A percentile compares a stretch with the other conserved stretches of the same genome.
Evolutionary conservation across 1,140 invertebrate species (phyloP).

Genomic region (Neodiprion lecontei): DNA sequence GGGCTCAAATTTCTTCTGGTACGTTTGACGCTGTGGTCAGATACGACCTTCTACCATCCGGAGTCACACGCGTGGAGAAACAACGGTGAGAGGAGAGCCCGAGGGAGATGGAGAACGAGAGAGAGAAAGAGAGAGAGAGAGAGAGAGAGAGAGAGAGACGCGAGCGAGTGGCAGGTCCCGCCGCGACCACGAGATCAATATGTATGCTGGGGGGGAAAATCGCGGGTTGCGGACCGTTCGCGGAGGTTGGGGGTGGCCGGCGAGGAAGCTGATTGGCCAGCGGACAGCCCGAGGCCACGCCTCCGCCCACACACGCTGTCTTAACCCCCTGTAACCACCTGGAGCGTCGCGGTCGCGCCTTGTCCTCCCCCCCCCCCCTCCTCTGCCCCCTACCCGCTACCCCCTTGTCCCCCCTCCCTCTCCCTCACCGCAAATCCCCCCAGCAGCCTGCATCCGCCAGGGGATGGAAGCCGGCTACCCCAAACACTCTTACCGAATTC

Average conservation of each 20-base stretch:
- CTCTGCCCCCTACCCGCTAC: too few relatives aligned
- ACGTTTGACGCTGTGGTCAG: not conserved
- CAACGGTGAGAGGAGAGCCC: not conserved
- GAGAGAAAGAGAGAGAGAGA: conserved; percentile 14
- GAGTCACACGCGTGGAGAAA: conserved; percentile 9
- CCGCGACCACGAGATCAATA: conserved; percentile 15
- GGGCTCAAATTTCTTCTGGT: not conserved
- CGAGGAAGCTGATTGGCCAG: conserved; percentile 59
- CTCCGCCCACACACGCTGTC: conserved; percentile 60
- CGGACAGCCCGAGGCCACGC: conserved; percentile 53
- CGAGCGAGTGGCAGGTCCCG: conserved; percentile 25
- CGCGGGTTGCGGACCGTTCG: conserved; percentile 56
- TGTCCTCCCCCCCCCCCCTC: conserved; percentile 36
- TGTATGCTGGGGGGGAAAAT: conserved; percentile 29
- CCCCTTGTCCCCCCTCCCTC: conserved; percentile 27
- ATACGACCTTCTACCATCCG: not conserved
- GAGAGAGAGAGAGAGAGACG: conserved; percentile 23
- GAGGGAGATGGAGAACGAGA: conserved; percentile 21
- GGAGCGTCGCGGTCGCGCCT: conserved; percentile 57
- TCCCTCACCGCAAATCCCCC: conserved; percentile 18
- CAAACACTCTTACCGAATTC: conserved; percentile 5
- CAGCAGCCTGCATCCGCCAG: not conserved
- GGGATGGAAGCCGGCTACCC: not conserved
- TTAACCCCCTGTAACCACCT: conserved; percentile 63
- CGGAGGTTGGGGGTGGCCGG: conserved; percentile 58